A percentile compares a stretch with the other conserved stretches of the same genome.
Conservation (phyloP, 2,888 invertebrate genomes). For the Anodontia alba region DNA sequence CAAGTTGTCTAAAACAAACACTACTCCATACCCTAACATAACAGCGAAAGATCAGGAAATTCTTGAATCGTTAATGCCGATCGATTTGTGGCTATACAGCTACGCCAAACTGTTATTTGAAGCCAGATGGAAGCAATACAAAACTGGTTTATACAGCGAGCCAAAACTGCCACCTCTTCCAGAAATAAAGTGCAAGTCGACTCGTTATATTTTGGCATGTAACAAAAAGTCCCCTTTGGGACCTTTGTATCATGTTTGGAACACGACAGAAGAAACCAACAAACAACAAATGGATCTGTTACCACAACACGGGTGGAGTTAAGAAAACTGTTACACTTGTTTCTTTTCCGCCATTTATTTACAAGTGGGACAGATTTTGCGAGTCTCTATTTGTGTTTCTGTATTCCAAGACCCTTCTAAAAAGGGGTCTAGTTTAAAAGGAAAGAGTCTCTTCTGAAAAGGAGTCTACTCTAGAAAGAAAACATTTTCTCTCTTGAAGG, state of each 20-base stretch:
- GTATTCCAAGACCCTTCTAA: too few species aligned
- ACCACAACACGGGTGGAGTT: background rate
- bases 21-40: background rate
- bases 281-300: background rate
- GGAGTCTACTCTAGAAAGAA: too few species aligned
- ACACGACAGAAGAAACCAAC: background rate
- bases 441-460: too few species aligned
- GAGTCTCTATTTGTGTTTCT: too few species aligned
- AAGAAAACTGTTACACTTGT: too few species aligned
- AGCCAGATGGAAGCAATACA: background rate
- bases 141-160: background rate
- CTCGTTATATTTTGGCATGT: background rate
- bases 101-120: background rate
- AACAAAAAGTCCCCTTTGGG: background rate
- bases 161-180: background rate
- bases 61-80: background rate
- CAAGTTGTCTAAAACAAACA: background rate
- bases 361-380: too few species aligned
- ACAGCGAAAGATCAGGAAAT: background rate
- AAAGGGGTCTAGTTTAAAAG: too few species aligned
- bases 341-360: too few species aligned
- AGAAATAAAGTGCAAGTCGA: conserved; percentile 1
- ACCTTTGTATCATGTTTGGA: conserved; percentile 5
- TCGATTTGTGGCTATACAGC: background rate
- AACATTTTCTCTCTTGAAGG: too few species aligned